Base-by-base conservation (phyloP, 2,797 vertebrate species). In the Macropus fuliginosus region DNA sequence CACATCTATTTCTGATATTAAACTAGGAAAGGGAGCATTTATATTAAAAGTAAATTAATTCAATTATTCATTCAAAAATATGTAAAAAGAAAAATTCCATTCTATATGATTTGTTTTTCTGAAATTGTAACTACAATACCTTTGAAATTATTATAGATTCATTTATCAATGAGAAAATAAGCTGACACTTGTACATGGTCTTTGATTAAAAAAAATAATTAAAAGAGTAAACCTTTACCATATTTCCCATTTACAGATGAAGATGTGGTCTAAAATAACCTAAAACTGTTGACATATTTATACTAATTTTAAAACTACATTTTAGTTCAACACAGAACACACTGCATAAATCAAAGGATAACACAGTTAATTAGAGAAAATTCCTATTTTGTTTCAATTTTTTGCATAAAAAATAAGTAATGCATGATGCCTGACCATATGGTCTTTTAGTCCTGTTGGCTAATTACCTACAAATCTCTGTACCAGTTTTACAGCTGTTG, bases 391-490 rank as follows among this genome's bases (percentile, higher is more conserved):
- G 94, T 96, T 96, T 92, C 8, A 56, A 1, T 21, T 92, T 96
- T 94, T 91, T 91, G 3, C 95, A 93, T 95, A 50, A 96, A 95
- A 98, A 98, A 89, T 93, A 96, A 95, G 28, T 50, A 97, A 97
- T 31, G 1, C 56, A 95, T 89, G 98, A 96, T 93, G 55, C 28
- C 92, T 97, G 92, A 91, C 96, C 96, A 97, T 96, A 97, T 96
- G 96, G 97, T 96, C 95, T 97, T 97, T 87, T 55, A 96, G 92
- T 96, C 94, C 96, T 97, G 46, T 96, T 97, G 56, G 92, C 87
- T 98, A 98, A 98, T 98, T 98, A 97, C 92, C 97, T 98, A 97
- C 94, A 98, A 97, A 98, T 95, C 94, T 57, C 95, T 92, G 89
- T 93, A 96, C 40, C 92, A 92, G 29, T 97, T 98, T 98, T 97